These are phyloP conservation scores for Myotis brandtii DNA, from an alignment of 2,113 vertebrate species.

Conservation along the genomic window DNA sequence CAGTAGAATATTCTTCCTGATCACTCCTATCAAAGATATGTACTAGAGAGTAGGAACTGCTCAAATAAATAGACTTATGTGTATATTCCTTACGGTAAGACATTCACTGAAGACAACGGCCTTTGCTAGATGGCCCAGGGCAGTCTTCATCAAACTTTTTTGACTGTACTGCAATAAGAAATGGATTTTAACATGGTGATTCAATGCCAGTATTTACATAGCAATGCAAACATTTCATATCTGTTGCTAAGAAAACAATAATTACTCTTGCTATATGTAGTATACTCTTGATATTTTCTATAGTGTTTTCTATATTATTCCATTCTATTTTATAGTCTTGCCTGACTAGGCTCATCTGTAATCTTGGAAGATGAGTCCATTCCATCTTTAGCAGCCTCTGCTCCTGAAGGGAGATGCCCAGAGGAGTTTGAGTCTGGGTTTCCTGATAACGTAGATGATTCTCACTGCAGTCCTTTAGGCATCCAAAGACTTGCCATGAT, in stretches of 20 bases:
- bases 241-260: conserved; percentile 5
- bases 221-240: not conserved
- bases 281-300: not conserved
- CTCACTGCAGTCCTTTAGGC: not conserved
- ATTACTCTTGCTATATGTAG: not conserved
- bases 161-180: not conserved
- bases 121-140: not conserved
- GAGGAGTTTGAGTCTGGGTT: not conserved
- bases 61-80: not conserved
- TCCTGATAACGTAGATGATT: not conserved
- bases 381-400: not conserved
- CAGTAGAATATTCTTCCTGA: not conserved
- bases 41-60: not conserved
- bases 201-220: not conserved
- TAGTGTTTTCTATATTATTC: not conserved
- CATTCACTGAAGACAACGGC: not conserved
- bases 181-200: conserved; percentile 16
- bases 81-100: not conserved
- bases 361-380: not conserved
- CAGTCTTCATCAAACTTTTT: not conserved
- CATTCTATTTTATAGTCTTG: not conserved
- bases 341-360: not conserved
- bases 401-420: not conserved
- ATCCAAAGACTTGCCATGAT: not conserved
- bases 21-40: not conserved